phyloP scores from a whole-genome alignment of 2,113 vertebrate genomes.

The Coregonus clupeaformis region DNA sequence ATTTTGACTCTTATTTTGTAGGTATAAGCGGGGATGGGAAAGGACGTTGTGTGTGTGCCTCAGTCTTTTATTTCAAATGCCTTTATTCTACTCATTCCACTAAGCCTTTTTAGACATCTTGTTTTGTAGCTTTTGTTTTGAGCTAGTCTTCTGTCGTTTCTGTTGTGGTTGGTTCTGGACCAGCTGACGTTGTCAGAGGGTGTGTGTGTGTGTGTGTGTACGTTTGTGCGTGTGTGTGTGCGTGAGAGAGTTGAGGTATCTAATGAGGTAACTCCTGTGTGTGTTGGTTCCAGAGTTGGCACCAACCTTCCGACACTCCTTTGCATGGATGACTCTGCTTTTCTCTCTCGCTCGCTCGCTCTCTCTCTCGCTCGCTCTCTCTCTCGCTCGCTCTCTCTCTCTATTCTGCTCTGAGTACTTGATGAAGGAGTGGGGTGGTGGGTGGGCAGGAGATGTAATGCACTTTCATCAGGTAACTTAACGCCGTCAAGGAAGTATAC shows the following conservation, averaged over 20 bases:
- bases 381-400: neutral
- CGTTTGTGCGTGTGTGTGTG: neutral
- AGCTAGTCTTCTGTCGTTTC: constrained; percentile 38
- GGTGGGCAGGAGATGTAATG: constrained; percentile 57
- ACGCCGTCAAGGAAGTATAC: constrained; percentile 59
- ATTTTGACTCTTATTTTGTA: constrained; percentile 42
- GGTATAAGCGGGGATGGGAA: neutral
- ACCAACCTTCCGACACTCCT: neutral
- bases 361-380: neutral
- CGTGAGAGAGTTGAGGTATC: neutral
- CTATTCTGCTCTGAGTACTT: neutral
- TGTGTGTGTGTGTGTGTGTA: neutral
- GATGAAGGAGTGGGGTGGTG: neutral
- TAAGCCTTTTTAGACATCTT: constrained; percentile 79
- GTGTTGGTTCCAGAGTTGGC: neutral
- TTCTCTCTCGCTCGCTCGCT: neutral
- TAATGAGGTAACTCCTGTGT: neutral
- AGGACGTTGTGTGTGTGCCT: constrained; percentile 11
- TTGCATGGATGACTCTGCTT: neutral
- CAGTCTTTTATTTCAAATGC: constrained; percentile 8
- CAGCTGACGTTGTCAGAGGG: constrained; percentile 43
- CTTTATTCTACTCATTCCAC: constrained; percentile 68
- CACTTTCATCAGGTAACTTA: constrained; percentile 71
- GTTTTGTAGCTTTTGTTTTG: constrained; percentile 24
- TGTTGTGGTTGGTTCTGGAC: constrained; percentile 47